Base-by-base conservation (phyloP, 2,797 vertebrate species). In the Emydoidea blandingii region DNA sequence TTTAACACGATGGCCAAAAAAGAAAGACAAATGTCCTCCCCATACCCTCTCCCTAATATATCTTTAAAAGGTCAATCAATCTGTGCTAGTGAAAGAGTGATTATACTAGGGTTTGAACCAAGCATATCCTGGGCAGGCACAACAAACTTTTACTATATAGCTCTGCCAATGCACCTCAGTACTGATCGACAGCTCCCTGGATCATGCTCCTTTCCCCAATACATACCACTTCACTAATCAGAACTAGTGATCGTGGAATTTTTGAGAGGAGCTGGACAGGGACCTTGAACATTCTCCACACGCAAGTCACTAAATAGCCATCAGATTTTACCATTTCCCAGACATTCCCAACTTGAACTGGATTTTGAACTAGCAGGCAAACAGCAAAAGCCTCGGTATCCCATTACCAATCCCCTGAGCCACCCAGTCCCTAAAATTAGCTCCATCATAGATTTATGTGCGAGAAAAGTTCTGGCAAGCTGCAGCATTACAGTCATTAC, bases 111-210 rank as follows among this genome's bases (percentile, higher is more conserved):
- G 34, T 65, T 74, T 44, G 23, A 74, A 41, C 10, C 68, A 74
- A 74, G 23, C 41, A 47, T 23, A 27, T 29, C 41, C 6, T 8
- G 72, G 25, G 21, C 2, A 2, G 0, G 16, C 52, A 37, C 0
- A 8, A 72, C 47, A 65, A 49, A 5, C 79, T 52, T 29, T 1
- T 18, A 1, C 62, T 7, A 27, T 68, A 37, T 3, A 0, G 12
- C 31, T 72, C 8, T 1, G 16, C 23, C 4, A 37, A 3, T 82
- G 19, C 34, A 5, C 49, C 37, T 23, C 15, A 15, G 4, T 44
- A 10, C 19, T 81, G 53, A 52, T 8, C 56, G 16, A 18, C 41
- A 65, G 19, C 14, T 74, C 41, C 88, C n/a, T 37, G 88, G 34
- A n/a, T 19, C 34, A 19, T 5, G 34, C 84, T 81, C 81, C 15